These are phyloP conservation scores for Gracilinanus agilis DNA, from an alignment of 2,113 vertebrate species.

Conservation along the genomic window DNA sequence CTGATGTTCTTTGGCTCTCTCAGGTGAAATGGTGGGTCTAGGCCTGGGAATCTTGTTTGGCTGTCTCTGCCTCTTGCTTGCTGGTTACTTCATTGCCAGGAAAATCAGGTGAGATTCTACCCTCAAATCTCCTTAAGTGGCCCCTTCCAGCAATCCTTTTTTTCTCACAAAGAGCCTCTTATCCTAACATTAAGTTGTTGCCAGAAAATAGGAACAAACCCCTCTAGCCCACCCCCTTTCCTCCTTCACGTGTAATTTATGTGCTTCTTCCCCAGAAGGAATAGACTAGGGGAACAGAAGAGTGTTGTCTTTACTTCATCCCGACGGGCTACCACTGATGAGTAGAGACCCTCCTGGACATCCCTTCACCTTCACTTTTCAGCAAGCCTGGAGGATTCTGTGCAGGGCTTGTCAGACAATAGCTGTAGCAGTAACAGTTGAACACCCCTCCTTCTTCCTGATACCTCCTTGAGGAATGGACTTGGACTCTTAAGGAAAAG, in stretches of 20 bases:
- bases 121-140: not conserved
- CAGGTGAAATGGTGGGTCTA: conserved; percentile 82
- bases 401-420: not conserved
- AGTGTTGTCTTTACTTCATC: conserved; percentile 79
- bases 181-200: not conserved
- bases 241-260: not conserved
- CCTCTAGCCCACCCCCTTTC: not conserved
- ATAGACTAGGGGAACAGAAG: conserved; percentile 64
- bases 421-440: conserved; percentile 1
- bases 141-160: not conserved
- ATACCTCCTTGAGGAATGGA: not conserved
- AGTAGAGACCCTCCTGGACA: not conserved
- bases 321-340: not conserved
- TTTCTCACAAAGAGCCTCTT: conserved; percentile 8
- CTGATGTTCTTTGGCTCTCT: not conserved
- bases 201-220: not conserved
- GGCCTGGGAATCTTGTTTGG: conserved; percentile 68
- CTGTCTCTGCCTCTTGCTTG: conserved; percentile 74
- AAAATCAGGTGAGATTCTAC: conserved; percentile 76
- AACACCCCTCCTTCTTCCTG: not conserved
- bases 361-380: fast-evolving
- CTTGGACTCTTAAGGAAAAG: conserved; percentile 14
- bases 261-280: conserved; percentile 50
- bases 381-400: not conserved
- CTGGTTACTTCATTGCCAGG: conserved; percentile 66